Evolutionary conservation across 2,797 vertebrate genomes (phyloP), one percentile per base, ranked within the genome.

Genomic region (Hypotaenidia philippensis): DNA sequence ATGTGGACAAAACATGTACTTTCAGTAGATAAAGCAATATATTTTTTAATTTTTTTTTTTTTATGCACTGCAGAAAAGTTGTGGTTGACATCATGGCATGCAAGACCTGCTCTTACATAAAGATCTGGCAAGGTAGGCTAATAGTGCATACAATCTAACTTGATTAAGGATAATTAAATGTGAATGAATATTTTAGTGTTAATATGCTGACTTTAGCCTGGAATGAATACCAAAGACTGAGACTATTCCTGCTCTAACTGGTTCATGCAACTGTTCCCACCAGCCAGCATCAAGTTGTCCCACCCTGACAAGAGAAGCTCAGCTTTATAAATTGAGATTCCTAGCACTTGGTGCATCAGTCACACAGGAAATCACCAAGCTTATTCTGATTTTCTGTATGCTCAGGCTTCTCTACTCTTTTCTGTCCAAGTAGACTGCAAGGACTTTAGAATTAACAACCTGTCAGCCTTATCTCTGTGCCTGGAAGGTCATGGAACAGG

Each of bases 41-140:
- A 36, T 79, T 76, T 47, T 13, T 32, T 27, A 4, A 41, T 18
- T 76, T 78, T 64, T 23, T 89, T 75, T 50, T 18, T 83, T 81
- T 65, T 72, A 76, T 18, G 21, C 26, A 60, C 9, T 31, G 65
- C 12, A 63, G 45, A 92, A 94, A 77, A 87, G 66, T 63, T 71
- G 50, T 96, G 83, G 74, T 49, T 63, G 56, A 57, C 31, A 88
- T 66, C 47, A 92, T 16, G 38, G 20, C 14, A 10, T 36, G 64
- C 40, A 88, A 94, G 90, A 34, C 49, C 50, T 91, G 19, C 26
- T 63, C 38, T 96, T 66, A 32, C 10, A 53, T 17, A 69, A 93
- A 13, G n/a, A 34, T 53, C 72, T 71, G 74, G 44, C 80, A 91
- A 76, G 49, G 44, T 13, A 49, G 25, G 27, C 23, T 77, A 90